Base-by-base conservation (phyloP, 2,797 vertebrate genomes). In the Eremophila alpestris region DNA sequence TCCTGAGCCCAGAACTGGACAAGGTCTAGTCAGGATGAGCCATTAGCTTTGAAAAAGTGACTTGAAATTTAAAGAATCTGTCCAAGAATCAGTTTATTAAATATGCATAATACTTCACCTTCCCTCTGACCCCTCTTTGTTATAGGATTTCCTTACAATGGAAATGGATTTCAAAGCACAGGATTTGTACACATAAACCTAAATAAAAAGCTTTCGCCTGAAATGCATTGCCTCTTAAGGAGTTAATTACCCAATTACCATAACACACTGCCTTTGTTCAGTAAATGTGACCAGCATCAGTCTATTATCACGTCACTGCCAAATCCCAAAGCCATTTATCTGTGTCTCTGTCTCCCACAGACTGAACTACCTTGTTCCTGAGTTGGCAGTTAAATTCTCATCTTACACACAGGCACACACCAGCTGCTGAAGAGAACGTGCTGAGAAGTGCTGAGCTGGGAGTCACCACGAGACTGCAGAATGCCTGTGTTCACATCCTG, bases 281-380 rank as follows among this genome's bases (percentile, higher is more conserved):
- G 60, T 68, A 64, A 48, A 38, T 14, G 55, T 67, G 62, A 90
- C 87, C 78, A 91, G 9, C 20, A 60, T 19, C 56, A 36, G 26
- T 62, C 46, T 59, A 4, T 65, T 77, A 29, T 32, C 59, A 18
- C 17, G 38, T 74, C 95, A 74, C 78, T 93, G 38, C 64, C 88
- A 77, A 62, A 68, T 70, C 64, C 55, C 67, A 84, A 89, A 85
- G 21, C 45, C 64, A 65, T 85, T 87, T 80, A 32, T 94, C 75
- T 85, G 7, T 62, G 24, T 23, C 60, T 69, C 70, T 77, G 75
- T 27, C 34, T 87, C 75, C 41, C 75, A 64, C 34, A 77, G n/a
- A 36, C 3, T 29, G 46, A 77, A 27, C 48, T 11, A 3, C 10
- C 78, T 76, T n/a, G 24, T 49, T 75, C 86, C 32, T 0, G 0